Evolutionary conservation across 2,113 vertebrate genomes (phyloP), one percentile per base, ranked within the genome.

Genomic region (Nycticebus coucang): DNA sequence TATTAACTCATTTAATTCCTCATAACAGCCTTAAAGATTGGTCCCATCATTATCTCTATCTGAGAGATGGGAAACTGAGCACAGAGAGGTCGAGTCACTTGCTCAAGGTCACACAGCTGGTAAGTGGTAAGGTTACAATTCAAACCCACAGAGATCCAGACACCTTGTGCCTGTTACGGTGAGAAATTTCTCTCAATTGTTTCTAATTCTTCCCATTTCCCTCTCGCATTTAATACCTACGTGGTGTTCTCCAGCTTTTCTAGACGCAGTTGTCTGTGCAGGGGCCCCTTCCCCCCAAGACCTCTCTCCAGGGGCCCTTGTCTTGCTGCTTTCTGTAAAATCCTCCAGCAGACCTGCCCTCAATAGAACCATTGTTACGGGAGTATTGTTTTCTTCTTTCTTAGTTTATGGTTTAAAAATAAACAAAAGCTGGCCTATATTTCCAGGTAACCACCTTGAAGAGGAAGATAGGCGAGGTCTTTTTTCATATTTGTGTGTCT

Each of bases 271-370:
- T 28, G 2, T 74, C 41, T 12, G n/a, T 10, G 30, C 1, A 15
- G 57, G 3, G 7, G 15, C 12, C 14, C n/a, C 5, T 19, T 45
- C 33, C 0, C 3, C 21, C 59, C 37, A 5, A 5, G 7, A 64
- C 57, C 45, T 33, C 33, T 77, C 37, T 37, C 45, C 1, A 0
- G 18, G 57, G 41, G 6, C 19, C 17, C 14, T 10, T 59, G 28
- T 28, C 41, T n/a, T 53, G 22, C 6, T 2, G 1, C 33, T 26
- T 13, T 11, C 28, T 64, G 28, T 30, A 4, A 15, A 10, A 1
- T 77, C n/a, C 57, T 82, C 45, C 8, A 0, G 18, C 62, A 53
- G 8, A 33, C 45, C 66, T 4, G n/a, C 62, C 33, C 72, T 79
- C 87, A 24, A 2, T 19, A 78, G 37, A 22, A 2, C 75, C 30